Conservation (phyloP, 1,140 invertebrate genomes). For the Zaprionus lachaisei region DNA sequence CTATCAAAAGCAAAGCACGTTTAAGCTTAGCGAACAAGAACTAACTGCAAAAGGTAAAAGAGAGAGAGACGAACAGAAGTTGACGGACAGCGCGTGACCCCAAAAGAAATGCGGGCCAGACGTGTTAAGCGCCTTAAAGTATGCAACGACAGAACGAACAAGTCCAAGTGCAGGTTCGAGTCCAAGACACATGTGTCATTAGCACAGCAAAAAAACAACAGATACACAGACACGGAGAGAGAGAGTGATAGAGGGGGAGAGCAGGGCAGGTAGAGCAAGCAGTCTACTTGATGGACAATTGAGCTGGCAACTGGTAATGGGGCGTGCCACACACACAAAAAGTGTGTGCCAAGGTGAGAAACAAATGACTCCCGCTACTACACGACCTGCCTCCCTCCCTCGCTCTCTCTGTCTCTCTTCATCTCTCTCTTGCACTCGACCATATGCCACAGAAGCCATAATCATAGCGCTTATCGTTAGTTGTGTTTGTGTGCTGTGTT, state of each 20-base stretch:
- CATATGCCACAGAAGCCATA: constrained; percentile 31
- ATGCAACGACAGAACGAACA: constrained; percentile 38
- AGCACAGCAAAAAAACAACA: constrained; percentile 31
- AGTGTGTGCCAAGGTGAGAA: constrained; percentile 33
- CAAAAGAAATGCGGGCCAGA: constrained; percentile 46
- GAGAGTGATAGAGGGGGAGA: neutral
- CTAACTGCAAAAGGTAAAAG: constrained; percentile 8
- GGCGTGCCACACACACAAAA: constrained; percentile 24
- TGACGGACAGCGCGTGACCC: constrained; percentile 21
- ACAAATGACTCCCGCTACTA: constrained; percentile 22
- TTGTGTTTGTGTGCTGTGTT: constrained; percentile 23
- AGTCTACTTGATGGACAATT: constrained; percentile 35
- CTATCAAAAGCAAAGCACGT: constrained; percentile 62
- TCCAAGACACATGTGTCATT: constrained; percentile 49
- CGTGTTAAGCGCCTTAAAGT: constrained; percentile 65
- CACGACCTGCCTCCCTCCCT: neutral
- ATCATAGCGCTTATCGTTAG: constrained; percentile 53
- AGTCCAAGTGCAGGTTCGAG: constrained; percentile 4
- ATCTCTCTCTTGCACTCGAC: neutral
- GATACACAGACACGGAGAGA: neutral
- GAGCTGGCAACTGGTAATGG: constrained; percentile 9
- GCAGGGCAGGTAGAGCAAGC: neutral
- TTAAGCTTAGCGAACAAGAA: constrained; percentile 44
- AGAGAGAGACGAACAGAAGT: neutral
- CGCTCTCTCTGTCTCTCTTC: neutral